phyloP scores from a whole-genome alignment of 1,140 invertebrate species.

The Bombus confusus region DNA sequence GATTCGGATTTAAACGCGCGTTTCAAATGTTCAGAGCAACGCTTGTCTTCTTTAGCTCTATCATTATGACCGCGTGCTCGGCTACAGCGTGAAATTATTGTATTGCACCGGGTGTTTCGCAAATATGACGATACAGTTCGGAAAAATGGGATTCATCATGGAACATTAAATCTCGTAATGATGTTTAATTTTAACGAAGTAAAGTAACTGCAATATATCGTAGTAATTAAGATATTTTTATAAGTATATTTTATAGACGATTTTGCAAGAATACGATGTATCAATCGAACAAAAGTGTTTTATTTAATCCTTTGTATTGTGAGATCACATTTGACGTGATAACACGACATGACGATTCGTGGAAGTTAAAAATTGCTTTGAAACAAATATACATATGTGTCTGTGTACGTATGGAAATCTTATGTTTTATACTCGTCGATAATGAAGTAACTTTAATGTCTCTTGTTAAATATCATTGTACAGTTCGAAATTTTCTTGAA shows the following conservation, averaged over 20 bases:
- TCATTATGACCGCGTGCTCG: not conserved
- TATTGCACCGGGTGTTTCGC: not conserved
- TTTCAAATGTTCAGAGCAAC: not conserved
- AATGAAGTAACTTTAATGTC: too few relatives aligned
- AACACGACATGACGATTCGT: too few relatives aligned
- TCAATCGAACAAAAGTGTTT: not conserved
- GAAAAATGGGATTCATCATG: not conserved
- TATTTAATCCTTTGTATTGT: not conserved
- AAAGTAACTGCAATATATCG: not conserved
- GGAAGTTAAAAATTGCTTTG: too few relatives aligned
- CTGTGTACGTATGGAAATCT: too few relatives aligned
- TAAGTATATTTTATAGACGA: not conserved
- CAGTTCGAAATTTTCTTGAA: too few relatives aligned
- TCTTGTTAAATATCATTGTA: too few relatives aligned
- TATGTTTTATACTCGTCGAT: too few relatives aligned
- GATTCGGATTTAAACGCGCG: conserved; percentile 26
- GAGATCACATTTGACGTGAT: not conserved
- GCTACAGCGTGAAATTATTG: not conserved
- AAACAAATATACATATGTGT: too few relatives aligned
- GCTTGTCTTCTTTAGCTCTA: not conserved
- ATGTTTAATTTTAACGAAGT: not conserved
- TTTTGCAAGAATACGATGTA: not conserved
- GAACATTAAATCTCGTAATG: not conserved
- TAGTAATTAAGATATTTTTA: not conserved
- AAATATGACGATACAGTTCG: not conserved